Conservation (phyloP, 1,140 invertebrate species). For the Drosophila setifemur region DNA sequence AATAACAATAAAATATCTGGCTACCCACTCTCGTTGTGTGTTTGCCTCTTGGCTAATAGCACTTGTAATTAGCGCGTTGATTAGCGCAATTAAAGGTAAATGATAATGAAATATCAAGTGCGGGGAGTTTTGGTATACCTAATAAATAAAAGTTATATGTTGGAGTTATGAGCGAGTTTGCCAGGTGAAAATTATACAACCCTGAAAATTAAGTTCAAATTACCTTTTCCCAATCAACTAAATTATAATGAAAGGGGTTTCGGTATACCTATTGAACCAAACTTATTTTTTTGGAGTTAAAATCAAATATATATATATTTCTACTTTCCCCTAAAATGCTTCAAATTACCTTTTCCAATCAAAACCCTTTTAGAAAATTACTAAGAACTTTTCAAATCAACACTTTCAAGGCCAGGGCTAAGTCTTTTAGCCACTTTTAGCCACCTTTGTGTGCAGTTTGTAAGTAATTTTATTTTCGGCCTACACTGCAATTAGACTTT, state of each 20-base stretch:
- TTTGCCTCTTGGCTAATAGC: slow-evolving; percentile 49
- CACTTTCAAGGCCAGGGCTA: slow-evolving; percentile 2
- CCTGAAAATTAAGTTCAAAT: too few species aligned
- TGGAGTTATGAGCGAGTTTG: not conserved
- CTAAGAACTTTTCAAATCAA: not conserved
- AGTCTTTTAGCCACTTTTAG: slow-evolving; percentile 6
- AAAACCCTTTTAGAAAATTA: not conserved
- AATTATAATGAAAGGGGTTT: too few species aligned
- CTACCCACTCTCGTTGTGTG: slow-evolving; percentile 13
- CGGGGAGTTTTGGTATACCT: not conserved
- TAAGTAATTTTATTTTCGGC: slow-evolving; percentile 52
- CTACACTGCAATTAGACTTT: slow-evolving; percentile 65
- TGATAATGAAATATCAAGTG: slow-evolving; percentile 74
- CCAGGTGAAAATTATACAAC: too few species aligned
- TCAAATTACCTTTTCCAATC: not conserved
- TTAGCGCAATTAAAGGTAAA: slow-evolving; percentile 75
- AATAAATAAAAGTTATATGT: not conserved
- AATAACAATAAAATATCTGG: slow-evolving; percentile 76
- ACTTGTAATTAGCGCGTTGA: slow-evolving; percentile 69
- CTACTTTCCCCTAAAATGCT: too few species aligned
- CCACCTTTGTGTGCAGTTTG: slow-evolving; percentile 48
- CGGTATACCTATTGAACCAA: too few species aligned
- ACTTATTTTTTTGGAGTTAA: too few species aligned
- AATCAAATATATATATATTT: too few species aligned
- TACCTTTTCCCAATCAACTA: too few species aligned